Percentiles rank a stretch among this genome's conserved stretches.
These are phyloP conservation scores for Drosophila tropicalis DNA, from an alignment of 1,140 invertebrate genomes.

Conservation along the genomic window DNA sequence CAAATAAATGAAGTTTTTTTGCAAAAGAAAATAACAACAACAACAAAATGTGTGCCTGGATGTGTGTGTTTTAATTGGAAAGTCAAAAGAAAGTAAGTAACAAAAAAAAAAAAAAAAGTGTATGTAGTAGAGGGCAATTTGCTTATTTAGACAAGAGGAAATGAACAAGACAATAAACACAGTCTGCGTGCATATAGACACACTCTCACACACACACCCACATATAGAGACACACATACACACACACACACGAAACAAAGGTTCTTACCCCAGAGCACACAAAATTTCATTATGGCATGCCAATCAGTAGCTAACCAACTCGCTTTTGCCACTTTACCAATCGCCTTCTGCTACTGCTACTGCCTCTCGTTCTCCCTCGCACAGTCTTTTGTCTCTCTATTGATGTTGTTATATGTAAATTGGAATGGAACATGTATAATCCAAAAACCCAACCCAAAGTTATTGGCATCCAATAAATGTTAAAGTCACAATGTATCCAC, in stretches of 20 bases:
- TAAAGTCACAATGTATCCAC: slow-evolving; percentile 39
- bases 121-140: slow-evolving; percentile 17
- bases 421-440: slow-evolving; percentile 5
- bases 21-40: not conserved
- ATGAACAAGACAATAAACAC: slow-evolving; percentile 41
- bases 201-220: not conserved
- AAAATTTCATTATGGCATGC: slow-evolving; percentile 61
- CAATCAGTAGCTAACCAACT: slow-evolving; percentile 40
- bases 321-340: slow-evolving; percentile 1
- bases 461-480: slow-evolving; percentile 73
- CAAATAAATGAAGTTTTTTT: slow-evolving; percentile 6
- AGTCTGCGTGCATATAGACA: slow-evolving; percentile 20
- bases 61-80: slow-evolving; percentile 10
- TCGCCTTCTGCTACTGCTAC: not conserved
- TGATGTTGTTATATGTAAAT: slow-evolving; percentile 18
- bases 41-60: not conserved
- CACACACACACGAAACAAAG: slow-evolving; percentile 17
- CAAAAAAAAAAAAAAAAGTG: no score
- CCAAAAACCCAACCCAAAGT: slow-evolving; percentile 34
- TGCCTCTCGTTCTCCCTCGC: not conserved
- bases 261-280: slow-evolving; percentile 30
- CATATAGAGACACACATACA: not conserved
- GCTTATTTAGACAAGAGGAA: slow-evolving; percentile 32
- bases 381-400: not conserved
- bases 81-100: slow-evolving; percentile 5